Conservation (phyloP, 2,113 vertebrate genomes). For the Prunella fulvescens region DNA sequence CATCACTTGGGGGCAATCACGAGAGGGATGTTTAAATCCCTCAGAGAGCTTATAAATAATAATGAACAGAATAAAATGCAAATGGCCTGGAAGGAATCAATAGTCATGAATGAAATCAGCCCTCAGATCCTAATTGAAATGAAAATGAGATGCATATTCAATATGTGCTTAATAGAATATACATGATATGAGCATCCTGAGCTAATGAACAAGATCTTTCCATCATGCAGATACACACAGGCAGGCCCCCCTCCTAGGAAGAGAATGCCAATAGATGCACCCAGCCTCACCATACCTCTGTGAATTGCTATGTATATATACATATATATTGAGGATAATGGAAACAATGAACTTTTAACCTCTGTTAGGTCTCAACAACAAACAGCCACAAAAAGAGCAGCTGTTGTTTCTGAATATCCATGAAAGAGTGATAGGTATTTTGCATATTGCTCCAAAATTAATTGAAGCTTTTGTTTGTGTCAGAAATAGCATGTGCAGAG, state of each 20-base stretch:
- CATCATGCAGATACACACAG: neutral
- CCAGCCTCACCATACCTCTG: neutral
- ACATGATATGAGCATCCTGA: neutral
- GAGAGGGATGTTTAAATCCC: conserved; percentile 36
- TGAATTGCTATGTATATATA: neutral
- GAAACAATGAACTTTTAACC: neutral
- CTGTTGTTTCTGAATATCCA: neutral
- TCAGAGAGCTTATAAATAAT: conserved; percentile 46
- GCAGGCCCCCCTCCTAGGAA: neutral
- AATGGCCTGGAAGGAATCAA: conserved; percentile 42
- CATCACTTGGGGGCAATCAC: conserved; percentile 36
- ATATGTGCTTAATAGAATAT: conserved; percentile 36
- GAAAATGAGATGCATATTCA: conserved; percentile 32
- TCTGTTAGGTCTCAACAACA: neutral
- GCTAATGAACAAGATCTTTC: conserved; percentile 23
- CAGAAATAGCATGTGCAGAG: neutral
- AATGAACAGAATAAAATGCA: conserved; percentile 47
- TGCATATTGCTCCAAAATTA: neutral
- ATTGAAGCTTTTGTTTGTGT: neutral
- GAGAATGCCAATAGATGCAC: neutral
- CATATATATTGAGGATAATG: neutral
- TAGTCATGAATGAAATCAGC: conserved; percentile 37
- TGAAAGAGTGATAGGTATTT: neutral
- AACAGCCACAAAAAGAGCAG: neutral
- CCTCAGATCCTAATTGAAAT: conserved; percentile 33